Evolutionary conservation across 2,797 vertebrate species (phyloP).

Genomic region (Aldrovandia affinis): DNA sequence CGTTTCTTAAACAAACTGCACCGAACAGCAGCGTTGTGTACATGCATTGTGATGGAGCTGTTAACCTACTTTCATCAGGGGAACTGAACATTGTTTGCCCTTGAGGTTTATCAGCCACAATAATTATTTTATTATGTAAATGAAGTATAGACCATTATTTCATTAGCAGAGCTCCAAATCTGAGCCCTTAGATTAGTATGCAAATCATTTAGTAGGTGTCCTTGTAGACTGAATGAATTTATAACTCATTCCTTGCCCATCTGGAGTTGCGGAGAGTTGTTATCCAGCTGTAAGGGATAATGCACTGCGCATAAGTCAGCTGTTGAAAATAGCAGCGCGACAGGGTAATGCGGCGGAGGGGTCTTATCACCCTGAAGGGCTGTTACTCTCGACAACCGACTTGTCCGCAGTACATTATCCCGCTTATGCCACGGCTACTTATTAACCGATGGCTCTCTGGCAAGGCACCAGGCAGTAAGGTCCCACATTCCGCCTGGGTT

Average conservation of each 20-base stretch:
- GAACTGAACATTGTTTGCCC: conserved; percentile 64
- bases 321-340: too few species aligned
- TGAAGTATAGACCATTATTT: conserved; percentile 76
- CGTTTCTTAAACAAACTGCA: conserved; percentile 18
- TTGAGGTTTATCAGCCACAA: conserved; percentile 79
- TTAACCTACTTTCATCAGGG: conserved; percentile 49
- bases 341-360: too few species aligned
- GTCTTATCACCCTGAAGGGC: too few species aligned
- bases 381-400: too few species aligned
- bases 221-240: conserved; percentile 54
- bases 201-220: conserved; percentile 60
- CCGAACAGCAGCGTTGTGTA: conserved; percentile 33
- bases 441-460: not conserved
- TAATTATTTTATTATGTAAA: conserved; percentile 86
- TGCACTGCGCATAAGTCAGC: conserved; percentile 19
- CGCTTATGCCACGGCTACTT: too few species aligned
- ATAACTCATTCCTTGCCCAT: conserved; percentile 67
- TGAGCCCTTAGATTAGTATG: conserved; percentile 77
- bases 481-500: not conserved
- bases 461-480: not conserved
- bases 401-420: too few species aligned
- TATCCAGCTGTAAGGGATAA: conserved; percentile 35
- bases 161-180: conserved; percentile 78
- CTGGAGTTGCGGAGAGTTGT: conserved; percentile 57
- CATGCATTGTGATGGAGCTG: conserved; percentile 45